Evolutionary conservation across 2,888 invertebrate species (phyloP), one percentile per base, ranked within the genome.

Genomic region (Ormyrus rosae): DNA sequence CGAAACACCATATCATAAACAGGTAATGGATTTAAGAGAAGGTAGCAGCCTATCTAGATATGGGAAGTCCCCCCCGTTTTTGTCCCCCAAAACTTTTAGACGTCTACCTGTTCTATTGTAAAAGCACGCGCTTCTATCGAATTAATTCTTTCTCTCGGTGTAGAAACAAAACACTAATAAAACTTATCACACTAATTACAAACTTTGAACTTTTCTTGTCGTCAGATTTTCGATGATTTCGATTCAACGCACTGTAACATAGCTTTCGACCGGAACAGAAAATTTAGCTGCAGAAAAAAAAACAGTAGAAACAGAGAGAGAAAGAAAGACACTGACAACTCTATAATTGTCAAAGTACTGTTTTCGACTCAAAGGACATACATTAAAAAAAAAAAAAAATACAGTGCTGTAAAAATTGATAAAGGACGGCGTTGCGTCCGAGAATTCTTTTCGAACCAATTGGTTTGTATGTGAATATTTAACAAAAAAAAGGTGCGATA

Each of bases 221-320:
- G 48, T 61, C 34, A 61, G 55, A 78, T 64, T 85, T 84, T 86
- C 76, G 82, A 84, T 85, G 84, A 34, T 86, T 82, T 85, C 84
- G 86, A 84, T 84, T 83, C 83, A 85, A 81, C 83, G 87, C 88
- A 88, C 87, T 89, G 89, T 89, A 89, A 88, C 86, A 88, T 89
- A 89, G 88, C 87, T 85, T 68, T 48, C 9, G 45, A 69, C 34
- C 7, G 64, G 56, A 73, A 78, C 6, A 58, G 13, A 11, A 11
- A 58, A 58, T 7, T 19, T 60, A 7, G 19, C 6, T 5, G 19
- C 13, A 19, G 2, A 34, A 46, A 58, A 5, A 58, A 75, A 19
- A 68, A 34, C 6, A 53, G 50, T 13, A 55, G 72, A 76, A 51
- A 81, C 73, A 81, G 56, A 72, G 51, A 72, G 65, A 77, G 45